Evolutionary conservation across 2,797 vertebrate genomes (phyloP).

Genomic region (Chromis chromis): DNA sequence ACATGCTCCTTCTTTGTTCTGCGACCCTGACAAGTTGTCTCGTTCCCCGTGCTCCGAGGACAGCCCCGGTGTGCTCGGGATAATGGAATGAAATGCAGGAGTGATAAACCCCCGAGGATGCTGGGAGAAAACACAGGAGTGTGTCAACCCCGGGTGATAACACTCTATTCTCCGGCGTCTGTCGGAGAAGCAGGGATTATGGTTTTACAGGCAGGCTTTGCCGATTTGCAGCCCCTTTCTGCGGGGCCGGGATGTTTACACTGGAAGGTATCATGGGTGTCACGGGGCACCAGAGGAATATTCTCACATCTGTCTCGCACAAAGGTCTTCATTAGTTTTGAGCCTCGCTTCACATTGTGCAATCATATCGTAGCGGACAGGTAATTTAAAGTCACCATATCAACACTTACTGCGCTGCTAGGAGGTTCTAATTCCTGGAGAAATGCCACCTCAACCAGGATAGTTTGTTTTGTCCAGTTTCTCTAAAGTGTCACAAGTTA

Average conservation of each 20-base stretch:
- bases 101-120: constrained; percentile 79
- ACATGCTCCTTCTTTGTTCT: constrained; percentile 81
- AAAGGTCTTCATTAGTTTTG: constrained; percentile 73
- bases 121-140: constrained; percentile 77
- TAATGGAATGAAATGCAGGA: constrained; percentile 79
- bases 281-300: constrained; percentile 52
- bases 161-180: constrained; percentile 71
- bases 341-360: constrained; percentile 41
- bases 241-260: constrained; percentile 66
- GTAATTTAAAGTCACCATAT: constrained; percentile 61
- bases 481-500: constrained; percentile 21
- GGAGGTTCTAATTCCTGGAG: constrained; percentile 25
- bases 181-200: constrained; percentile 75
- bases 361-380: constrained; percentile 53
- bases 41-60: constrained; percentile 70
- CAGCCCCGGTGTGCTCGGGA: constrained; percentile 71
- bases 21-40: constrained; percentile 78
- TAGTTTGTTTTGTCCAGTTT: constrained; percentile 34
- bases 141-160: constrained; percentile 79
- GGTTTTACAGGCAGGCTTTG: constrained; percentile 73
- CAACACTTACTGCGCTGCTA: constrained; percentile 27
- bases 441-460: constrained; percentile 20
- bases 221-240: constrained; percentile 65
- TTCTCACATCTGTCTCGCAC: constrained; percentile 63
- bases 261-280: constrained; percentile 59